Conservation (phyloP, 1,140 invertebrate genomes). For the Lethrus apterus region DNA sequence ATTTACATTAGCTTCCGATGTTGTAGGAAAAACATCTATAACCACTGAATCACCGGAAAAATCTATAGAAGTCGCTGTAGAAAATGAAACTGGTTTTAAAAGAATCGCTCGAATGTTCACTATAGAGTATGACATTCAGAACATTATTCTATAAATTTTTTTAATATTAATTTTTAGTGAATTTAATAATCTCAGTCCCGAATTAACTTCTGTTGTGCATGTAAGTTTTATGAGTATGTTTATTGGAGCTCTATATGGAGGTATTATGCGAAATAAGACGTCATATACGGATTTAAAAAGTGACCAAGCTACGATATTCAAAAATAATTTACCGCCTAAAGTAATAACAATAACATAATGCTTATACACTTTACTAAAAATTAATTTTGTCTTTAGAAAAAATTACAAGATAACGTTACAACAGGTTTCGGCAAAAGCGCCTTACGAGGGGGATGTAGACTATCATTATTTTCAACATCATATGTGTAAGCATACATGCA, state of each 20-base stretch:
- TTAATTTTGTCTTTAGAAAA: constrained; percentile 45
- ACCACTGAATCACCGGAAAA: no score
- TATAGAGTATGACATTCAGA: constrained; percentile 31
- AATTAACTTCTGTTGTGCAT: constrained; percentile 52
- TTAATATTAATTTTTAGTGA: constrained; percentile 46
- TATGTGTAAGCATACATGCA: constrained; percentile 62
- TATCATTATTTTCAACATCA: constrained; percentile 53
- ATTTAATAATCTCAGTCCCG: constrained; percentile 48
- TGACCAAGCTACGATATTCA: constrained; percentile 63
- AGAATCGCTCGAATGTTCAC: constrained; percentile 28
- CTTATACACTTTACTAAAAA: no score
- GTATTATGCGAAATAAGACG: constrained; percentile 47
- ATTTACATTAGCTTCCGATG: no score
- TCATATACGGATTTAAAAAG: constrained; percentile 60
- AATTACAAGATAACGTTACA: constrained; percentile 57
- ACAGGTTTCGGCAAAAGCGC: constrained; percentile 60
- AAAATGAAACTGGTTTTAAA: constrained; percentile 28
- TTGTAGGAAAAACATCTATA: no score
- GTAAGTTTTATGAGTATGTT: constrained; percentile 47
- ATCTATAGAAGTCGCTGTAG: no score
- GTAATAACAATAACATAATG: constrained; percentile 40
- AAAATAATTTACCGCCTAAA: constrained; percentile 58
- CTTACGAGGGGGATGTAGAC: constrained; percentile 54
- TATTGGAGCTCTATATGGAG: constrained; percentile 55
- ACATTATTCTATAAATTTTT: not conserved